Base-by-base conservation (phyloP, 2,888 invertebrate species). In the Nebria brevicollis region DNA sequence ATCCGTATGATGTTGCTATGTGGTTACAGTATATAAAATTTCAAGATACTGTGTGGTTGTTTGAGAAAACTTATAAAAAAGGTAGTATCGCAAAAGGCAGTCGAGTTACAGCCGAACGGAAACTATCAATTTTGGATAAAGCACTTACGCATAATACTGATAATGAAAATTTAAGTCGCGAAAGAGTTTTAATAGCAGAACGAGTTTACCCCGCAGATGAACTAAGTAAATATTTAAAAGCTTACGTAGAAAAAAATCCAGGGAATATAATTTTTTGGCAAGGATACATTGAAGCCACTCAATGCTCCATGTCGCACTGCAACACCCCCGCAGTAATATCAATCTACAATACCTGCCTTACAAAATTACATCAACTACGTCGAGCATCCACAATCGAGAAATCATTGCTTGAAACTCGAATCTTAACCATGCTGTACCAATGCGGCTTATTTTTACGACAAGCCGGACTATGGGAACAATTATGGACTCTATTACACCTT, bases 391-490 rank as follows among this genome's bases (percentile, higher is more conserved):
- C 86, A 72, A 82, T 88, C 64, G 88, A 89, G 82, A 88, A 86
- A 83, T 84, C 86, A 42, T 73, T 86, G 80, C 83, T 88, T 13
- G 89, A 89, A 83, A 88, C 89, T 82, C 88, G 86, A 80, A 89
- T 89, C 83, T 84, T 89, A 74, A 86, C 87, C 65, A 89, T 92
- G 87, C 85, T 92, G 75, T 90, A 91, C 83, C 91, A 90, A 86
- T 92, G 90, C 86, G 92, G 89, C 83, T 85, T 92, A 3, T 94
- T 94, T 86, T 86, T 94, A 25, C 91, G 93, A 77, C 95, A 95
- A 86, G 92, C 93, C 7, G 95, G 95, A 0, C 90, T 94, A 82
- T 93, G 93, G 91, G 95, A 95, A 89, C 93, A 93, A 85, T 92
- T 96, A 85, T 94, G 94, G 92, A 93, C 94, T 83, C 89, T 95